Evolutionary conservation across 2,888 invertebrate species (phyloP).

Genomic region (Hypomecis punctinalis): DNA sequence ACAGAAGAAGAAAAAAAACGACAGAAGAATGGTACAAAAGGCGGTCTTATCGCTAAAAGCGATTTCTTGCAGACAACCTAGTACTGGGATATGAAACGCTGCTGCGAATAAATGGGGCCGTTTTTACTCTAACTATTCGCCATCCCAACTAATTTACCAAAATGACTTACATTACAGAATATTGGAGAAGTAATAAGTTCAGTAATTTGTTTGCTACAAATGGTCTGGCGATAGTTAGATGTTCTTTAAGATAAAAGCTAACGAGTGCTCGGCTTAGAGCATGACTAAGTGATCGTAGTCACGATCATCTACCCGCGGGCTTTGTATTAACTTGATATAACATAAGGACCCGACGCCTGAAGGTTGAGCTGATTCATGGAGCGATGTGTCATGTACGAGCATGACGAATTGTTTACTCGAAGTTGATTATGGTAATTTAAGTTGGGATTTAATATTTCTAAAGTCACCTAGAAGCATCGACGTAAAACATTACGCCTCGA

Average conservation of each 20-base stretch:
- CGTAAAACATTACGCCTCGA: too few species aligned
- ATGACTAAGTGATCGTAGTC: constrained; percentile 76
- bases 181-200: constrained; percentile 24
- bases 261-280: constrained; percentile 62
- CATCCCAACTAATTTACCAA: background rate
- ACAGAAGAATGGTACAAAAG: too few species aligned
- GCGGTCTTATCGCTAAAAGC: too few species aligned
- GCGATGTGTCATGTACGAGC: constrained; percentile 18
- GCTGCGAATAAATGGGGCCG: background rate
- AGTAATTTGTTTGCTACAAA: constrained; percentile 44
- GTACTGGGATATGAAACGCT: background rate
- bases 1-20: too few species aligned
- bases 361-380: constrained; percentile 47
- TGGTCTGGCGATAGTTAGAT: constrained; percentile 53
- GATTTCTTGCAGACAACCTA: too few species aligned
- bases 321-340: background rate
- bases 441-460: background rate
- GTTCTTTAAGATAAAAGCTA: constrained; percentile 60
- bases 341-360: constrained; percentile 26
- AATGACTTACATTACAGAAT: constrained; percentile 2
- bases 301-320: constrained; percentile 53
- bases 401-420: constrained; percentile 26
- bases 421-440: constrained; percentile 28
- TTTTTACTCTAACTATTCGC: background rate
- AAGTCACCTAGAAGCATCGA: too few species aligned